phyloP scores from a whole-genome alignment of 2,888 invertebrate genomes.

The Cephalotes varians region DNA sequence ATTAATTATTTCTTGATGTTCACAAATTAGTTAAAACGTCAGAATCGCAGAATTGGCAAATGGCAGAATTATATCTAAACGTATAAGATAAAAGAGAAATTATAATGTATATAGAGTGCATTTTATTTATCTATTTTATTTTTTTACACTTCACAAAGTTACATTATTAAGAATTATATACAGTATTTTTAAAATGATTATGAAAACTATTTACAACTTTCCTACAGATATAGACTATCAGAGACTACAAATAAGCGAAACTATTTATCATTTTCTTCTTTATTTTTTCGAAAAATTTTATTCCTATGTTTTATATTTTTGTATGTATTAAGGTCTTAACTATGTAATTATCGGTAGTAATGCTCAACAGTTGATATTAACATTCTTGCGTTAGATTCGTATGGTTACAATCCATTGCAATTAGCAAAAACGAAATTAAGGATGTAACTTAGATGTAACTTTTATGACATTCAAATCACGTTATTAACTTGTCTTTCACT shows the following conservation, averaged over 20 bases:
- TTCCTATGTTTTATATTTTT: background rate
- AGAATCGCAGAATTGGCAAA: background rate
- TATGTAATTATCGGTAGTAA: conserved; percentile 87
- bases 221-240: conserved; percentile 18
- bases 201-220: conserved; percentile 61
- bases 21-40: background rate
- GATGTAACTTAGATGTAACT: no score
- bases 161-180: conserved; percentile 54
- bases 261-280: background rate
- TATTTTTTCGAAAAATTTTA: background rate
- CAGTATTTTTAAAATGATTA: conserved; percentile 68
- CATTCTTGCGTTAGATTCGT: conserved; percentile 91
- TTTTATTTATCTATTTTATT: background rate
- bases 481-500: background rate
- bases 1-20: background rate
- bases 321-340: background rate
- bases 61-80: background rate
- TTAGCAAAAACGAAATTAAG: conserved; percentile 94
- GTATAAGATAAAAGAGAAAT: background rate
- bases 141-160: background rate
- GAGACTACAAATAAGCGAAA: conserved; percentile 2
- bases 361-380: conserved; percentile 94
- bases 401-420: conserved; percentile 94
- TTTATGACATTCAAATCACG: no score
- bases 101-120: background rate